Evolutionary conservation across 2,888 invertebrate species (phyloP).

Genomic region (Penaeus monodon): DNA sequence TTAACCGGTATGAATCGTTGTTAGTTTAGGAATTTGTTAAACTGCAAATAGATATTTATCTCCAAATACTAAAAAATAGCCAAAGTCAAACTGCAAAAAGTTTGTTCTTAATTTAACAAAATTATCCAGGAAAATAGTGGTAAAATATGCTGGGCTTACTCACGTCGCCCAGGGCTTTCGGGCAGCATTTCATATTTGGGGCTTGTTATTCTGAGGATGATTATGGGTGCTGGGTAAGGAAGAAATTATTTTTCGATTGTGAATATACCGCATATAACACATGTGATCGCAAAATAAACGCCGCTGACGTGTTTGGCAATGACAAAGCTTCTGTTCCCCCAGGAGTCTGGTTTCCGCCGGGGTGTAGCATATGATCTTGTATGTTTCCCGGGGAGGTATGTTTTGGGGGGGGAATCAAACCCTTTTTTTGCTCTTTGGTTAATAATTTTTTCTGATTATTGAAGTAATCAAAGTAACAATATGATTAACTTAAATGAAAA

Average conservation of each 20-base stretch:
- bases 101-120: too few species aligned
- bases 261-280: not conserved
- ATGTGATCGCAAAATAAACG: not conserved
- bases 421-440: not conserved
- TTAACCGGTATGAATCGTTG: slow-evolving; percentile 54
- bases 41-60: not conserved
- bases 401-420: not conserved
- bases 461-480: too few species aligned
- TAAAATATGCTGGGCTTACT: slow-evolving; percentile 52
- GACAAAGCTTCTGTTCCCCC: slow-evolving; percentile 15
- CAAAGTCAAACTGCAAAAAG: not conserved
- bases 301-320: not conserved
- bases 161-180: slow-evolving; percentile 77
- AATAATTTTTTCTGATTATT: too few species aligned
- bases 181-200: slow-evolving; percentile 90
- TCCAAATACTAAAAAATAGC: not conserved
- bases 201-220: slow-evolving; percentile 85
- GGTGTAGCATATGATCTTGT: slow-evolving; percentile 63
- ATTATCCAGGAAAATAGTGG: slow-evolving; percentile 52
- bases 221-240: slow-evolving; percentile 83
- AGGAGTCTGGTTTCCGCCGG: slow-evolving; percentile 63
- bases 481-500: too few species aligned
- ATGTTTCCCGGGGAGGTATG: slow-evolving; percentile 55
- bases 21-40: not conserved
- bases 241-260: not conserved